Base-by-base conservation (phyloP, 2,888 invertebrate species). In the Erpobdella octoculata region DNA sequence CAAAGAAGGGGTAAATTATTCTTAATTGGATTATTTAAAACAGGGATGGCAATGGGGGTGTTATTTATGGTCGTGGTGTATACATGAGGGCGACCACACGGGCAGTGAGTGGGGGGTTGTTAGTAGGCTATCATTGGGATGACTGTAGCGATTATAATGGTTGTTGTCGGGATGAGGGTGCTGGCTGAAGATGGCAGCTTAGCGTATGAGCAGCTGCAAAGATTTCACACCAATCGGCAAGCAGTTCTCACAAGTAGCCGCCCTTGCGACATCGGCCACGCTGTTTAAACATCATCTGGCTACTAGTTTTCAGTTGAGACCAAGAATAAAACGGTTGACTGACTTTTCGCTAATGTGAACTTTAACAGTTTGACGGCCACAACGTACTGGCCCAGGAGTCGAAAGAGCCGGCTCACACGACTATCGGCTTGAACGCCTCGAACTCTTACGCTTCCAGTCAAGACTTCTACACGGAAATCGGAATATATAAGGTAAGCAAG, bases 391-490 rank as follows among this genome's bases (percentile, higher is more conserved):
- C 37, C 8, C 69, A 58, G 33, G 69, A 69, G 35, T 33, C 53
- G 15, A 69, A 35, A 35, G 25, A 36, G 8, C 46, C n/a, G n/a
- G 58, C 28, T 28, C 21, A 58, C 4, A 21, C 25, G 1, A 8
- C 33, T 28, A 25, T 12, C 4, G 9, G 12, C 21, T n/a, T 59
- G 9, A 9, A 9, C 18, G 37, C 25, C 21, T n/a, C 36, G 35
- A 38, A 37, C n/a, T 18, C 21, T 6, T 21, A 65, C 15, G 25
- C 18, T n/a, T 46, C 25, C 25, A 18, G 33, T 6, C n/a, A 35
- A 53, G 58, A 62, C 25, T 69, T 69, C 36, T 69, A 53, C 58
- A 69, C 69, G 25, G 69, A 69, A 33, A 58, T 69, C 21, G 69
- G 69, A 9, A 69, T 58, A 15, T 69, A 69, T 28, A 69, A 69